These are phyloP conservation scores for Brevimyrus niger DNA, from an alignment of 2,113 vertebrate species.

Conservation along the genomic window DNA sequence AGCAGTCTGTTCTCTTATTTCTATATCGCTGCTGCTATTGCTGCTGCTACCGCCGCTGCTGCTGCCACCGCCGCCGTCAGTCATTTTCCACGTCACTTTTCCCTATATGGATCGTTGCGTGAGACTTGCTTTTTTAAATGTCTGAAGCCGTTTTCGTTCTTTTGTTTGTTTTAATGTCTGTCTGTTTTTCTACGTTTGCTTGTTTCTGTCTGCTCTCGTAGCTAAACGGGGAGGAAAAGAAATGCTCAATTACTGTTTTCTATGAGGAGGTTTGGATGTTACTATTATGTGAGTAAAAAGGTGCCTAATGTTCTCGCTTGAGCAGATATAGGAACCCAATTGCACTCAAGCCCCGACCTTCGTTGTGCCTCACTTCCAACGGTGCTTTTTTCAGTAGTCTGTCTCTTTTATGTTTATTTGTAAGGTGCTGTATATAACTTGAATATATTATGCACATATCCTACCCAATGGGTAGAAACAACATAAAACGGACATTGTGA, in stretches of 20 bases:
- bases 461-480: slow-evolving; percentile 97
- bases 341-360: slow-evolving; percentile 75
- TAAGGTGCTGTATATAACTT: slow-evolving; percentile 96
- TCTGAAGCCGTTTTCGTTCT: slow-evolving; percentile 29
- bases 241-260: slow-evolving; percentile 42
- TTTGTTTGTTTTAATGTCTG: neutral
- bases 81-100: slow-evolving; percentile 38
- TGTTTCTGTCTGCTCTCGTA: slow-evolving; percentile 39
- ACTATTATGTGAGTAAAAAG: slow-evolving; percentile 61
- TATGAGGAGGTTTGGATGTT: slow-evolving; percentile 71
- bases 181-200: slow-evolving; percentile 37
- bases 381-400: slow-evolving; percentile 87
- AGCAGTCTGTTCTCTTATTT: slow-evolving; percentile 34
- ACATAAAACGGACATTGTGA: slow-evolving; percentile 73
- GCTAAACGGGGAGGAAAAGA: slow-evolving; percentile 43
- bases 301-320: slow-evolving; percentile 74
- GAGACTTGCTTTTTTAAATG: slow-evolving; percentile 25
- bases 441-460: slow-evolving; percentile 97
- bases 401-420: slow-evolving; percentile 72
- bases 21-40: slow-evolving; percentile 50
- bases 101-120: slow-evolving; percentile 22
- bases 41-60: slow-evolving; percentile 59
- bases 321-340: slow-evolving; percentile 74
- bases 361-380: slow-evolving; percentile 89
- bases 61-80: slow-evolving; percentile 43